These are phyloP conservation scores for Cuculus canorus DNA, from an alignment of 2,797 vertebrate genomes.

Conservation along the genomic window DNA sequence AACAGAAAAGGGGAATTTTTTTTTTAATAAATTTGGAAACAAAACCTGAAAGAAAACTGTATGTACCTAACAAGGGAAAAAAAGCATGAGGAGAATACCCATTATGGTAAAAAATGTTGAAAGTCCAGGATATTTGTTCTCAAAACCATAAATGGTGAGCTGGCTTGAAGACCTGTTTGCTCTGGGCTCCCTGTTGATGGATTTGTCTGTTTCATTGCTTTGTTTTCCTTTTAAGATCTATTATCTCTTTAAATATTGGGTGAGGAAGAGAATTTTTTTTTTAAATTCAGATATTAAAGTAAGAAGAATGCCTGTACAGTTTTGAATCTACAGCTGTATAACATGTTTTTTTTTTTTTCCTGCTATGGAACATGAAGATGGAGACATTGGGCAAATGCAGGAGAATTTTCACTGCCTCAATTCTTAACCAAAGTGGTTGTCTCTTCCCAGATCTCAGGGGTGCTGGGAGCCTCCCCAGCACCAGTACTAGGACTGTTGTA, in stretches of 20 bases:
- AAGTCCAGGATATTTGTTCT: conserved; percentile 32
- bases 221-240: conserved; percentile 9
- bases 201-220: neutral
- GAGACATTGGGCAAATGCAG: neutral
- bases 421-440: neutral
- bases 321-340: neutral
- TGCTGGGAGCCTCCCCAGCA: neutral
- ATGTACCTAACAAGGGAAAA: neutral
- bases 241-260: neutral
- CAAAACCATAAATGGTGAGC: neutral
- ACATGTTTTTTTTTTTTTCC: neutral
- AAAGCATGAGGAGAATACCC: neutral
- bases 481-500: neutral
- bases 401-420: neutral
- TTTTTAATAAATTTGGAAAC: conserved; percentile 30
- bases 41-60: conserved; percentile 7
- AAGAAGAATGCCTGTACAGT: neutral
- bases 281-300: neutral
- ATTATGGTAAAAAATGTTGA: neutral
- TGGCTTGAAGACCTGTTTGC: conserved; percentile 8
- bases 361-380: neutral
- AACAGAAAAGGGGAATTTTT: neutral
- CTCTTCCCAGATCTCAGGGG: neutral
- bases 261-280: neutral
- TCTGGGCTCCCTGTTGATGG: neutral